Evolutionary conservation across 2,888 invertebrate species (phyloP), one percentile per base, ranked within the genome.

Genomic region (Drosophila lutescens): DNA sequence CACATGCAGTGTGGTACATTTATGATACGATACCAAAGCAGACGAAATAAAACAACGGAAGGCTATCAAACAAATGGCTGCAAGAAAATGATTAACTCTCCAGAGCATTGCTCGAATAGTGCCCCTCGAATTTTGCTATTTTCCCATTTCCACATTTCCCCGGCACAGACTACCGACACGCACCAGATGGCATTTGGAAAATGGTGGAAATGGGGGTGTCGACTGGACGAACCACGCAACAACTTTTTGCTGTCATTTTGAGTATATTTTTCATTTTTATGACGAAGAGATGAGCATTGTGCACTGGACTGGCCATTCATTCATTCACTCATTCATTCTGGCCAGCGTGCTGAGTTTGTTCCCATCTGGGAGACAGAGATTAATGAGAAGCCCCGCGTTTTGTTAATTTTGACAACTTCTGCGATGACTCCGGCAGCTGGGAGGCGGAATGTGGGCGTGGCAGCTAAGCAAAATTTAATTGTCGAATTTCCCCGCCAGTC

Each of bases 401-500:
- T 80, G 85, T 83, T 83, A 85, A 85, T 83, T 83, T 85, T 83
- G 83, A 83, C 82, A 85, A 83, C 83, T 79, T 76, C 72, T 73
- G 50, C 77, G 76, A 76, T 69, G 82, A 80, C 82, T 77, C 73
- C 79, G 76, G 23, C 32, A 20, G 47, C 40, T 20, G 32, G 38
- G 30, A 23, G 13, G 40, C 41, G 34, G 47, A 36, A 17, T 12
- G 9, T 7, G 15, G 60, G 34, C 46, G 61, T 68, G 76, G 80
- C 15, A 38, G 55, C 65, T 56, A 60, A 71, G 70, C 53, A 73
- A 79, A 74, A 85, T 85, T 79, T 85, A 83, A 83, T 85, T 83
- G 83, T 73, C 56, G 34, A 53, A 20, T 32, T 51, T 23, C 17
- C 17, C 36, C 38, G 10, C 17, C 43, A 47, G 17, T 26, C 26